Evolutionary conservation across 2,797 vertebrate species (phyloP).

Genomic region (Harpagifer antarcticus): DNA sequence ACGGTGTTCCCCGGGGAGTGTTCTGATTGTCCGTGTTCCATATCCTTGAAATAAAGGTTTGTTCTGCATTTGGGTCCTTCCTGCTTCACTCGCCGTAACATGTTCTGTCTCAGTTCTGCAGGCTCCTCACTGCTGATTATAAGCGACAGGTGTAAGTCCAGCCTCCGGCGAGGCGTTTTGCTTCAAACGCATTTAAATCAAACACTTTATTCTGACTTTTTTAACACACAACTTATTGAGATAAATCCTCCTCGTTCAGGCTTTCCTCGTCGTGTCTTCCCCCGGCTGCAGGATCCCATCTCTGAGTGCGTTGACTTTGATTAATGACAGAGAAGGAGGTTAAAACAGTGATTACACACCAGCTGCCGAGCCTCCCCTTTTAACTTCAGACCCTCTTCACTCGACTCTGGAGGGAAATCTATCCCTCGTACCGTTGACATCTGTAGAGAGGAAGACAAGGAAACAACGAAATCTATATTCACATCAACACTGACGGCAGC

Average conservation of each 20-base stretch:
- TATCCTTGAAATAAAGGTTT: too few relatives aligned
- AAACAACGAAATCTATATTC: neutral
- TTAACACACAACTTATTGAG: constrained; percentile 50
- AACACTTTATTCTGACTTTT: constrained; percentile 38
- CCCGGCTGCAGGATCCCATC: constrained; percentile 54
- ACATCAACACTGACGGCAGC: neutral
- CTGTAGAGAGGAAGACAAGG: constrained; percentile 18
- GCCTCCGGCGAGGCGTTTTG: constrained; percentile 11
- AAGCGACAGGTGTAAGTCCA: constrained; percentile 28
- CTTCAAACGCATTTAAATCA: constrained; percentile 44
- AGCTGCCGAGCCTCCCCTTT: constrained; percentile 65
- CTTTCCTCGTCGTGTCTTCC: constrained; percentile 23
- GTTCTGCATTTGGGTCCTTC: too few relatives aligned
- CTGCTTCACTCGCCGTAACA: too few relatives aligned
- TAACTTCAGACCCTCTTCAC: constrained; percentile 61
- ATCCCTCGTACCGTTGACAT: constrained; percentile 33
- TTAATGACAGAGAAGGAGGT: constrained; percentile 72
- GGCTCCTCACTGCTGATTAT: constrained; percentile 13
- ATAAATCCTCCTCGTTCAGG: constrained; percentile 53
- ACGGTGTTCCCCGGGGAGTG: too few relatives aligned
- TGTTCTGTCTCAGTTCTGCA: neutral
- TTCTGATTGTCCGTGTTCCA: too few relatives aligned
- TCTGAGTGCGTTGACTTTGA: constrained; percentile 68
- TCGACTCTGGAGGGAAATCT: constrained; percentile 55
- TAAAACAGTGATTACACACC: constrained; percentile 78